These are phyloP conservation scores for Noctuana brunneofusca DNA, from an alignment of 2,888 invertebrate genomes.

Conservation along the genomic window DNA sequence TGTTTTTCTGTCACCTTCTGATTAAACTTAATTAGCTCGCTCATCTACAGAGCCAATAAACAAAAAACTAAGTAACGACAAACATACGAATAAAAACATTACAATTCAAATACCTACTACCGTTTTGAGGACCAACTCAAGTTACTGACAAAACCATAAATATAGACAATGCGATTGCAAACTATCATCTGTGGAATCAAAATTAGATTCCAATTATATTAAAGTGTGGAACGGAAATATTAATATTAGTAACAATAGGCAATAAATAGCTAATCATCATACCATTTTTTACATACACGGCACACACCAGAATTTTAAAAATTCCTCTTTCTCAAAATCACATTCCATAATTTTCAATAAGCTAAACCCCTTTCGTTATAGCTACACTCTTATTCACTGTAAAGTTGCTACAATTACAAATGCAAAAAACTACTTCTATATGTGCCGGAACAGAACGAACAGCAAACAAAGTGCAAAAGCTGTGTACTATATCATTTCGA, in stretches of 20 bases:
- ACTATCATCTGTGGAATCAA: neutral
- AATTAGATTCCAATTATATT: neutral
- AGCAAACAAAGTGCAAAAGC: neutral
- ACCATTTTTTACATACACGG: neutral
- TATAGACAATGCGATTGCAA: neutral
- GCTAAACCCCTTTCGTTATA: neutral
- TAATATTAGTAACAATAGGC: neutral
- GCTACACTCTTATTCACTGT: neutral
- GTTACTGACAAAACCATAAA: too few relatives aligned
- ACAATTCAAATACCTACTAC: neutral
- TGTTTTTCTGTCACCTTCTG: neutral
- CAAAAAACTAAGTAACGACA: neutral
- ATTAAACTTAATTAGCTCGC: conserved; percentile 6
- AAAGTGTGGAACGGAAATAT: neutral
- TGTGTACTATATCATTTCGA: neutral
- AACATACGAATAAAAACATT: neutral
- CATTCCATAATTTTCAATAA: neutral
- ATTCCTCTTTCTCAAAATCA: neutral
- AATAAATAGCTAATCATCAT: neutral
- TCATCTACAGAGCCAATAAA: neutral
- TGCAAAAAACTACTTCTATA: neutral
- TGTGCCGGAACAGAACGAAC: neutral
- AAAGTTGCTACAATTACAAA: conserved; percentile 1
- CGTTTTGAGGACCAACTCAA: too few relatives aligned
- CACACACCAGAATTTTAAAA: conserved; percentile 1